A percentile compares a stretch with the other conserved stretches of the same genome.
Evolutionary conservation across 2,113 vertebrate species (phyloP).

Genomic region (Nothocercus nigrocapillus): DNA sequence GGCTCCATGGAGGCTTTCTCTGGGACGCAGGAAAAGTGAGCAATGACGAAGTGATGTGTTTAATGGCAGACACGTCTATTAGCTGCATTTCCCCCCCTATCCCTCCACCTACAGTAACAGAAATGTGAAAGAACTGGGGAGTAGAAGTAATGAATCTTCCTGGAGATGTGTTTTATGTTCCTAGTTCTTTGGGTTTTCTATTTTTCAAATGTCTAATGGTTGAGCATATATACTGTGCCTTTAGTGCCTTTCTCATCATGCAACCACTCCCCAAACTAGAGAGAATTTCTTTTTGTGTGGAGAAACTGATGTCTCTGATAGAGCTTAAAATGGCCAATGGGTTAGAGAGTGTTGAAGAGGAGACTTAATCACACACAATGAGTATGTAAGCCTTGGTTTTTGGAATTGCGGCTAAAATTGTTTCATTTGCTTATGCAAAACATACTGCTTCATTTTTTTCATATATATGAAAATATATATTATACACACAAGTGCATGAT

Average conservation of each 20-base stretch:
- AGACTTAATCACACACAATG: neutral
- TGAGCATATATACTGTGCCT: neutral
- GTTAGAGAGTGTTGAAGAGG: no score
- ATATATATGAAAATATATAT: neutral
- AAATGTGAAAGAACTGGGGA: conserved; percentile 64
- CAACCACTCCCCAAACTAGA: neutral
- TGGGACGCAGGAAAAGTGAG: neutral
- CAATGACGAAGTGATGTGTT: neutral
- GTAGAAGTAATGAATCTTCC: conserved; percentile 54
- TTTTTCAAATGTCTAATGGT: conserved; percentile 10
- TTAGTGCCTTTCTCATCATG: neutral
- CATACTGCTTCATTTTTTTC: neutral
- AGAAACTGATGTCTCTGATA: neutral
- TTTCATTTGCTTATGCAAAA: neutral
- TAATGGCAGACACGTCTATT: neutral
- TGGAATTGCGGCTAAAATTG: neutral
- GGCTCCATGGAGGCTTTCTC: neutral
- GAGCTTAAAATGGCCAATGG: neutral
- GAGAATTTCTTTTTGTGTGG: neutral
- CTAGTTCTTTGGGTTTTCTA: neutral
- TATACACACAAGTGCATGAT: no score
- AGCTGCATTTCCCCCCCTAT: neutral
- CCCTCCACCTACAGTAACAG: conserved; percentile 16
- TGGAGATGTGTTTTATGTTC: conserved; percentile 24
- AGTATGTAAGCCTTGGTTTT: neutral